Evolutionary conservation across 53 echinoderm and acorn worm species (phyloP).

Genomic region (Patiria pectinifera): DNA sequence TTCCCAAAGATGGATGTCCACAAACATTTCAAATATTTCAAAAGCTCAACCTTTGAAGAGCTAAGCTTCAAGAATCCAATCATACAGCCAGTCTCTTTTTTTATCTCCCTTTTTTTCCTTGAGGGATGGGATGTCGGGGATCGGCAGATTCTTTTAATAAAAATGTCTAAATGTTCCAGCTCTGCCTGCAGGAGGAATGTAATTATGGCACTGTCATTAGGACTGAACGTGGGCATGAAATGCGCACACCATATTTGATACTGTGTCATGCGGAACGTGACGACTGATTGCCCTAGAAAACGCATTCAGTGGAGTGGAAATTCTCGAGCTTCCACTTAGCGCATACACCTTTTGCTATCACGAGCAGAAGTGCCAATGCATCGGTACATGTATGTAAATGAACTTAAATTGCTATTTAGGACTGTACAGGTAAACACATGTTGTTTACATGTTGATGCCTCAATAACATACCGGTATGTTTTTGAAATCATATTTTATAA

Average conservation of each 20-base stretch:
- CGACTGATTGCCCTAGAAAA: slow-evolving; percentile 3
- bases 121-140: not conserved
- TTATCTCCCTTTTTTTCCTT: not conserved
- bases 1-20: not conserved
- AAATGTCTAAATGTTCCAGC: not conserved
- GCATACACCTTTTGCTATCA: too few species aligned
- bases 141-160: not conserved
- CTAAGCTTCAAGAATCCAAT: not conserved
- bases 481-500: too few species aligned
- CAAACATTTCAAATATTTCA: slow-evolving; percentile 6
- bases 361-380: too few species aligned
- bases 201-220: not conserved
- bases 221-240: slow-evolving; percentile 9
- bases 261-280: slow-evolving; percentile 15
- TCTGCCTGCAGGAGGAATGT: not conserved
- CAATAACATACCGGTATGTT: too few species aligned
- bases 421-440: too few species aligned
- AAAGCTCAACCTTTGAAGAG: not conserved
- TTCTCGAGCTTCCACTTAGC: not conserved
- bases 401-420: too few species aligned
- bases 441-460: too few species aligned
- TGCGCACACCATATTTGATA: slow-evolving; percentile 32
- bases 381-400: too few species aligned
- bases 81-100: not conserved
- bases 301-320: not conserved